Evolutionary conservation across 2,113 vertebrate species (phyloP), one percentile per base, ranked within the genome.

Genomic region (Microcebus jonahi): DNA sequence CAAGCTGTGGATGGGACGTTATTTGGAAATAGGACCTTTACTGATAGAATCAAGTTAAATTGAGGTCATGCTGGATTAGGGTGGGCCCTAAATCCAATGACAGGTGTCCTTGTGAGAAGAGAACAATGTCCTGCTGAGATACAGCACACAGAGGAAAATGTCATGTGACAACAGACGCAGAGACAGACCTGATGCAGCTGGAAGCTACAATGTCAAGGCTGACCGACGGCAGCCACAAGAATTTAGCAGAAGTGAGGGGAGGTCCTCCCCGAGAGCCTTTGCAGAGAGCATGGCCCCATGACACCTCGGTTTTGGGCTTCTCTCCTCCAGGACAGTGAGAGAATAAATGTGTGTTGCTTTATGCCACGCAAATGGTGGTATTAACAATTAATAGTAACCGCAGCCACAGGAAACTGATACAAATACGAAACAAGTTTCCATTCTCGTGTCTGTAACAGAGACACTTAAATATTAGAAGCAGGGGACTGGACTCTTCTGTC

Each of bases 121-220:
- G 29, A 4, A 8, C 17, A 50, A 34, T 11, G 25, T 77, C 50
- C 11, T 42, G 57, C 48, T 5, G 42, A 67, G 27, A 20, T 18
- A 81, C n/a, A 81, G 7, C 23, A 55, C 50, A 23, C 4, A 45
- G 17, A 48, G 12, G 67, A 71, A 53, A 7, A 29, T 4, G n/a
- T n/a, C 25, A 1, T 13, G 0, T 53, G 50, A 31, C n/a, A 8
- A 8, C 8, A 6, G n/a, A 68, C 23, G 2, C 84, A 39, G 23
- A 70, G 9, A 39, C 18, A 10, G 4, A 27, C 20, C n/a, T 27
- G 25, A 8, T 1, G 21, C 10, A 14, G 31, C 23, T 71, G 20
- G 23, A 39, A 29, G 48, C 65, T 10, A 13, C 14, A 70, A 12
- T 11, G 25, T 36, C 15, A 5, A 13, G 34, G 61, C 8, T 45